These are phyloP conservation scores for Athetis lepigone DNA, from an alignment of 2,888 invertebrate species.

Conservation along the genomic window DNA sequence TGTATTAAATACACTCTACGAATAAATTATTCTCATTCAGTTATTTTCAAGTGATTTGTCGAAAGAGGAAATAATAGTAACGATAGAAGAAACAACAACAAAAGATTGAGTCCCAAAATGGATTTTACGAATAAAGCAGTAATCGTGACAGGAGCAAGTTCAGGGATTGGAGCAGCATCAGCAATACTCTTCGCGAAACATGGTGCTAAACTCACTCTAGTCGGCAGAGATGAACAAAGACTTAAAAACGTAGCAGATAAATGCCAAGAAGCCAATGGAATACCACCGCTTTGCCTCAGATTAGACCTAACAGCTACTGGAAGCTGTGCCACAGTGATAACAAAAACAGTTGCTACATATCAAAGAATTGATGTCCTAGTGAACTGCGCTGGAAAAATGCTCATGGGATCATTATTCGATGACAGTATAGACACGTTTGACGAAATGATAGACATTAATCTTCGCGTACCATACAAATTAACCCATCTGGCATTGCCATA, in stretches of 20 bases:
- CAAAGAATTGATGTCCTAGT: slow-evolving; percentile 93
- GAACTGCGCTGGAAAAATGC: slow-evolving; percentile 94
- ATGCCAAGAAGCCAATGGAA: slow-evolving; percentile 66
- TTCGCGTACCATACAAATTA: slow-evolving; percentile 93
- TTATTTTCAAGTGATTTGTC: background rate
- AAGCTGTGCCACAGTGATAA: slow-evolving; percentile 91
- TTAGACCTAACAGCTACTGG: slow-evolving; percentile 91
- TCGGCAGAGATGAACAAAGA: slow-evolving; percentile 76
- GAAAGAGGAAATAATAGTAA: background rate
- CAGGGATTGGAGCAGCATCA: slow-evolving; percentile 79
- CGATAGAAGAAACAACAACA: background rate
- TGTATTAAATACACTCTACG: background rate
- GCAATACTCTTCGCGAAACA: slow-evolving; percentile 74
- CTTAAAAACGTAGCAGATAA: slow-evolving; percentile 67
- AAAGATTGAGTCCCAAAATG: slow-evolving; percentile 55
- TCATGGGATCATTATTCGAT: slow-evolving; percentile 94
- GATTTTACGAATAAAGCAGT: slow-evolving; percentile 79
- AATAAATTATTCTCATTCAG: background rate
- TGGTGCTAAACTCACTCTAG: slow-evolving; percentile 73
- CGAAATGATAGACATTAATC: slow-evolving; percentile 94
- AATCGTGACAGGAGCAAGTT: slow-evolving; percentile 79
- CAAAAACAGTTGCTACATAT: slow-evolving; percentile 92
- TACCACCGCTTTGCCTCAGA: slow-evolving; percentile 78
- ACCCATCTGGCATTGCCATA: slow-evolving; percentile 95
- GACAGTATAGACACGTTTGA: slow-evolving; percentile 95